Conservation (phyloP, 2,888 invertebrate genomes). For the Thereva unica region DNA sequence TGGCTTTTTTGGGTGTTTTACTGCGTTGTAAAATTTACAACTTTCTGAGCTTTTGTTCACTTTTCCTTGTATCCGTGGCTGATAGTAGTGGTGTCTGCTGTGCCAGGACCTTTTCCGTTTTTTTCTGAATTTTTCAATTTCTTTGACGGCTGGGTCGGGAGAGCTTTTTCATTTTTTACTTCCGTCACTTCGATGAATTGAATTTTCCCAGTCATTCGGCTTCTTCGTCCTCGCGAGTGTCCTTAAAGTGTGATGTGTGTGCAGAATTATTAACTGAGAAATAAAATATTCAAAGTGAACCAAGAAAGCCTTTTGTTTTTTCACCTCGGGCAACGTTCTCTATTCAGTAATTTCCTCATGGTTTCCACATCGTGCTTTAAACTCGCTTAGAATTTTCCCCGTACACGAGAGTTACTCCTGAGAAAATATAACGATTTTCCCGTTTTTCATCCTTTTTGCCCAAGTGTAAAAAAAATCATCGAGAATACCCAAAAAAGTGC, state of each 20-base stretch:
- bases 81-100: background rate
- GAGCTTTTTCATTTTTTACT: slow-evolving; percentile 10
- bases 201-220: slow-evolving; percentile 13
- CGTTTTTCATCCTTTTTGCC: no score
- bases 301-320: slow-evolving; percentile 1
- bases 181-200: slow-evolving; percentile 22
- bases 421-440: no score
- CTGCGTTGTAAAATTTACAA: slow-evolving; percentile 10
- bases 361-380: no score
- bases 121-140: slow-evolving; percentile 7
- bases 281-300: slow-evolving; percentile 3
- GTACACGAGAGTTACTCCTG: no score
- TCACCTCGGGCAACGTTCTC: background rate
- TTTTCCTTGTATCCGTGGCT: background rate
- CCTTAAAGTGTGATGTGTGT: slow-evolving; percentile 15
- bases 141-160: background rate
- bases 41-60: slow-evolving; percentile 5
- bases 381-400: no score
- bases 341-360: no score
- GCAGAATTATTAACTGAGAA: slow-evolving; percentile 7
- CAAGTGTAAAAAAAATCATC: no score
- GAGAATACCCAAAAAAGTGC: no score
- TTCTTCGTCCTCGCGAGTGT: slow-evolving; percentile 7
- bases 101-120: background rate
- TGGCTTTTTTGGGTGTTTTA: slow-evolving; percentile 13